Evolutionary conservation across 2,113 vertebrate species (phyloP).

Genomic region (Climacteris rufus): DNA sequence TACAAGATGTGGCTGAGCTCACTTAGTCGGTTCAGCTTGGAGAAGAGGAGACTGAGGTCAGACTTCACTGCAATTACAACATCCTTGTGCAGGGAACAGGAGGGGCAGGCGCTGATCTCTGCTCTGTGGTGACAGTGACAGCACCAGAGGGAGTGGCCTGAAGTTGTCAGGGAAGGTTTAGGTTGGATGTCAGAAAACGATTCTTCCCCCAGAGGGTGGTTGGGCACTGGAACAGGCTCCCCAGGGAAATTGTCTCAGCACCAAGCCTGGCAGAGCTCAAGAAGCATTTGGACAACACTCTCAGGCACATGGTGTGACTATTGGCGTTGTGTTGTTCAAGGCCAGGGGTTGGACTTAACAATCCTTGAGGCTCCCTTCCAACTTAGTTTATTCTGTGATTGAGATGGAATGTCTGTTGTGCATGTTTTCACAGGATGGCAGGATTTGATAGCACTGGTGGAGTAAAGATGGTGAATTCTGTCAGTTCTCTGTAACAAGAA

Average conservation of each 20-base stretch:
- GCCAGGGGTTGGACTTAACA: not conserved
- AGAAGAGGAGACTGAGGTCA: not conserved
- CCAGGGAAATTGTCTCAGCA: not conserved
- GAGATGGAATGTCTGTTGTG: not conserved
- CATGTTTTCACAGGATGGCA: not conserved
- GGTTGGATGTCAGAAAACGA: not conserved
- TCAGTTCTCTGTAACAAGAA: not conserved
- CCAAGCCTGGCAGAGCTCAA: not conserved
- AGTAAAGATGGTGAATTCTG: not conserved
- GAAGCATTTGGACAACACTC: accelerated
- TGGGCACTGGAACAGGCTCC: not conserved
- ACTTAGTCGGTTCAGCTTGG: not conserved
- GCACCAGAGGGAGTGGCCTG: accelerated
- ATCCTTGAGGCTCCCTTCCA: not conserved
- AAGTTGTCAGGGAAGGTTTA: not conserved
- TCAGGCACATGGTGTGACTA: not conserved
- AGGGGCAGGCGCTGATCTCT: not conserved
- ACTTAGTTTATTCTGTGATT: not conserved
- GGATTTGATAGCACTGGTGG: accelerated
- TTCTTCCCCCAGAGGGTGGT: accelerated
- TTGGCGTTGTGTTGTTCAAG: not conserved
- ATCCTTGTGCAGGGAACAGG: accelerated
- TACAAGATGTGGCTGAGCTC: not conserved
- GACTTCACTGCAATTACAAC: not conserved
- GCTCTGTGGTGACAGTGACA: not conserved